Base-by-base conservation (phyloP, 2,888 invertebrate genomes). In the Dicranocentrus wangi region DNA sequence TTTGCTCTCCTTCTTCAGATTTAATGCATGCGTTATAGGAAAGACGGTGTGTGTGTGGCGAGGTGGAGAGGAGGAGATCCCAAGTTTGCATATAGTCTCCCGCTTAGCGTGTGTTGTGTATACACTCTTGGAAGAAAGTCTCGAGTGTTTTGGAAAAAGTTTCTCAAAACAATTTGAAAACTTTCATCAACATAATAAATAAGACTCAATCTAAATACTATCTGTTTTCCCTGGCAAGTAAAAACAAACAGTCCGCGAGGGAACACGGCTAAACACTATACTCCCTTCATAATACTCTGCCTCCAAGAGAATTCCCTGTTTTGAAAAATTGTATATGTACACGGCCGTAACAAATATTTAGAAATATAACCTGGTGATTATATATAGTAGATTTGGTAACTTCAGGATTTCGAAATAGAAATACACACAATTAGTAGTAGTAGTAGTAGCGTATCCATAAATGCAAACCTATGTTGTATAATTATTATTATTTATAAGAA, bases 121-220 rank as follows among this genome's bases (percentile, higher is more conserved):
- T 39, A 8, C 13, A 5, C 39, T 39, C 7, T n/a, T 47, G 47
- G 51, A 17, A 15, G 28, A 60, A 28, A 51, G 47, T 68, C 66
- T 68, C 25, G 66, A 27, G 66, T 68, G 66, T 51, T 68, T 51
- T 51, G 43, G 43, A 23, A 23, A 68, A 47, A 51, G 47, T 68
- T 68, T 68, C 66, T 68, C 47, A 68, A 68, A 68, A 68, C 66
- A 68, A 68, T 68, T 68, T 68, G 66, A 28, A 68, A 68, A 68
- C 66, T 68, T 68, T 68, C 66, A 68, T 68, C 66, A 68, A 68
- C 66, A 68, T 68, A 68, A 68, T 68, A 68, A 68, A 68, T 68
- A 68, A 68, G 51, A 68, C 66, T 68, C 66, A 68, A 68, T 68
- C 66, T 68, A 68, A 68, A 68, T 68, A 68, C 66, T 47, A 68